Evolutionary conservation across 2,888 invertebrate species (phyloP), one percentile per base, ranked within the genome.

Genomic region (Galerucella calmariensis): DNA sequence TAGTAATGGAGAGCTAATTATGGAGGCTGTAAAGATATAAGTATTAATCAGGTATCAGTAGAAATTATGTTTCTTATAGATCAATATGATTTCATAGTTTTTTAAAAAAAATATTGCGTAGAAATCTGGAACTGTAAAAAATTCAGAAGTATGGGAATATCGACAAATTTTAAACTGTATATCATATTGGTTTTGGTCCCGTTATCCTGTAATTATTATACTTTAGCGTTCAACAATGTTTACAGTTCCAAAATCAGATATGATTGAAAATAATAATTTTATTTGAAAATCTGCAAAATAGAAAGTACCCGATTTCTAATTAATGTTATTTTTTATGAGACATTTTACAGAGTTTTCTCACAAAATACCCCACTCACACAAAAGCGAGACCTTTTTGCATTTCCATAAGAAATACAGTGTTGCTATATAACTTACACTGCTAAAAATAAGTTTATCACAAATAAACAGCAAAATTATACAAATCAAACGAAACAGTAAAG

Each of bases 251-350:
- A 6, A 48, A 48, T 12, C 12, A 48, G 48, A 48, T 11, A 14
- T 48, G 14, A 48, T 3, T 14, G 11, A 48, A 14, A 48, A 1
- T 14, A 48, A 48, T 48, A 14, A 48, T 48, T 48, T 48, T 48
- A 0, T 46, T 46, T 12, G 11, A 1, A 41, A 8, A 5, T 35
- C 35, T 35, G 35, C 1, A 35, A 35, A 6, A 8, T 41, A 41
- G 35, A 9, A 41, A 41, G 35, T 48, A 48, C 51, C n/a, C 4
- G n/a, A 51, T 14, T n/a, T 51, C n/a, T 51, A 51, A 0, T 51
- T 51, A 6, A 51, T 51, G 20, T 62, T n/a, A 44, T 27, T 62
- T 62, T 62, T 62, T n/a, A 12, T 62, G 35, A 41, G 35, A 35
- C 62, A 35, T 41, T 62, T 41, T 69, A 61, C 9, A 46, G 24